These are phyloP conservation scores for Helicoverpa zea DNA, from an alignment of 1,140 invertebrate species.

Conservation along the genomic window DNA sequence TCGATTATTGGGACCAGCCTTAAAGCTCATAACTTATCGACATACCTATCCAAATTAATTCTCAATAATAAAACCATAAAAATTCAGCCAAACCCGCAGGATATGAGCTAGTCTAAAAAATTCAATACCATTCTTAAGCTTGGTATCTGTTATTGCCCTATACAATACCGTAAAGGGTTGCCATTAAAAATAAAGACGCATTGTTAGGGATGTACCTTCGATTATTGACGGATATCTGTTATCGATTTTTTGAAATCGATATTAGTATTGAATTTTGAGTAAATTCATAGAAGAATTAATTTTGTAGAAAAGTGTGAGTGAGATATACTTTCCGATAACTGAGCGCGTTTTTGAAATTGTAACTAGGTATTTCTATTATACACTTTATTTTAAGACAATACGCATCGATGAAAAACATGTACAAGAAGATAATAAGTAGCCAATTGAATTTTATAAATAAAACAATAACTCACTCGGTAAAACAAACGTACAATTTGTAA, in stretches of 20 bases:
- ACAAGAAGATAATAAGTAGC: too few relatives aligned
- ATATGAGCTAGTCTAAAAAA: conserved; percentile 34
- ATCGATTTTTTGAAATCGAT: neutral
- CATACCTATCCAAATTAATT: conserved; percentile 1
- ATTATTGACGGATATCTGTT: neutral
- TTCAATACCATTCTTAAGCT: conserved; percentile 16
- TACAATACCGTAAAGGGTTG: conserved; percentile 28
- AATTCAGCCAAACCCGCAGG: conserved; percentile 1
- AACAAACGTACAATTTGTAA: neutral
- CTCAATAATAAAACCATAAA: neutral
- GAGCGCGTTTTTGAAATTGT: too few relatives aligned
- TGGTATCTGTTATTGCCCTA: conserved; percentile 33
- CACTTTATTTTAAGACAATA: too few relatives aligned
- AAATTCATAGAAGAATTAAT: too few relatives aligned
- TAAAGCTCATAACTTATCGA: neutral
- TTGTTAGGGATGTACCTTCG: conserved; percentile 38
- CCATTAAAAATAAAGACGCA: conserved; percentile 51
- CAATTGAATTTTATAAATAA: too few relatives aligned
- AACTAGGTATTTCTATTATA: too few relatives aligned
- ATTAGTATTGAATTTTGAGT: neutral
- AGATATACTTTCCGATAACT: too few relatives aligned
- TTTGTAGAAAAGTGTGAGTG: too few relatives aligned
- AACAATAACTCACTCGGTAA: neutral
- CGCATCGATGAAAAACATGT: too few relatives aligned
- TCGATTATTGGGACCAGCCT: neutral